These are phyloP conservation scores for Paedocypris micromegethes DNA, from an alignment of 2,797 vertebrate species.

Conservation along the genomic window DNA sequence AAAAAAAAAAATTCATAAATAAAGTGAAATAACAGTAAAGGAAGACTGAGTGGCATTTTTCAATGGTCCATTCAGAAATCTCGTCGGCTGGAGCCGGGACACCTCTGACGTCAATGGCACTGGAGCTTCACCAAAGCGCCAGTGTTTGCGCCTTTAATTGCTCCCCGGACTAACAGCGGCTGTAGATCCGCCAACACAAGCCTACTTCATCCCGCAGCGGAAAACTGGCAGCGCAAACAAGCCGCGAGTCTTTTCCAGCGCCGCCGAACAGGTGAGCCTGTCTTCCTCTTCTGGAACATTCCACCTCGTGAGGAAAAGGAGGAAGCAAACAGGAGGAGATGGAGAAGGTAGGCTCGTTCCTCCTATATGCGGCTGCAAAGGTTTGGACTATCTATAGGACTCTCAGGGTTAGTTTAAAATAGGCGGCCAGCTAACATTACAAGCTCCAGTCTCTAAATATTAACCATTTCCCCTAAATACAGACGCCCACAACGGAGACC, in stretches of 20 bases:
- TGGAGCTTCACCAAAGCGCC: neutral
- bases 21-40: too few species aligned
- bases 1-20: too few species aligned
- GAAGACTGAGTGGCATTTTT: too few species aligned
- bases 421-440: conserved; percentile 76
- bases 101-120: neutral
- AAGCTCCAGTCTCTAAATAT: conserved; percentile 79
- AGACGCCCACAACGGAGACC: conserved; percentile 72
- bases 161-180: conserved; percentile 2
- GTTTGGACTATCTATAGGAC: conserved; percentile 74
- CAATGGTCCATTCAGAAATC: too few species aligned
- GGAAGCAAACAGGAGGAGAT: conserved; percentile 51
- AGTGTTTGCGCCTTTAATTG: neutral
- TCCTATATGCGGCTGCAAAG: conserved; percentile 67
- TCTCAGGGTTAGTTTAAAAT: conserved; percentile 70
- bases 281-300: conserved; percentile 30
- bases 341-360: conserved; percentile 55
- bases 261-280: conserved; percentile 45
- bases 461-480: conserved; percentile 80
- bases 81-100: neutral
- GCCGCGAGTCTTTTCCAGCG: conserved; percentile 7
- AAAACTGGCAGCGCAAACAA: conserved; percentile 23
- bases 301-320: conserved; percentile 12
- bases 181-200: conserved; percentile 24
- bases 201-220: conserved; percentile 9